phyloP scores from a whole-genome alignment of 2,113 vertebrate genomes.

The Todiramphus saurophagus region DNA sequence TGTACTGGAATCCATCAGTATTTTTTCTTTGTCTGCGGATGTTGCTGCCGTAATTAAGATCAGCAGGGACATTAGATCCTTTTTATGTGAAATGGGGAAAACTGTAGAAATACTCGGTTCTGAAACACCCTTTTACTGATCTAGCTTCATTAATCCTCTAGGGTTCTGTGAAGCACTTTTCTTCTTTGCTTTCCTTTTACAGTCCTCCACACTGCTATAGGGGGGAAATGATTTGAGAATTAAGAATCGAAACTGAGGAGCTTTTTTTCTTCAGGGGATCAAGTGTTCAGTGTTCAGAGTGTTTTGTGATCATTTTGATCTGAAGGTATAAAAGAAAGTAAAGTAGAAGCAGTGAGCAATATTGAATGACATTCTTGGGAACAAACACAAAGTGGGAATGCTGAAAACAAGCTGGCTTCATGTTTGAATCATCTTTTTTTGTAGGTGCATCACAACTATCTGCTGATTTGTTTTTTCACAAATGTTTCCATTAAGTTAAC shows the following conservation, averaged over 20 bases:
- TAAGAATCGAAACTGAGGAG: neutral
- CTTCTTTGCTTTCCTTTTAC: neutral
- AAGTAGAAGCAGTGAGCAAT: constrained; percentile 6
- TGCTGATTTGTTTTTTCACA: neutral
- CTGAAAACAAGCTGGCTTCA: neutral
- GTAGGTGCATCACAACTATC: neutral
- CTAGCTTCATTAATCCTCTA: neutral
- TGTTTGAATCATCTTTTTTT: constrained; percentile 30
- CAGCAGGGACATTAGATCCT: neutral
- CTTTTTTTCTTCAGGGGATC: neutral
- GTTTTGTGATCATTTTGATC: constrained; percentile 1
- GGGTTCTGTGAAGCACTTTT: neutral
- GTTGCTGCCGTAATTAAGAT: neutral
- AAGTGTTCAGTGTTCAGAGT: neutral
- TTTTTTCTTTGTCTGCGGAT: neutral
- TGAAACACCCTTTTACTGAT: neutral
- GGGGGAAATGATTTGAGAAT: neutral
- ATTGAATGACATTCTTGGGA: constrained; percentile 14
- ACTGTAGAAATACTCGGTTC: neutral
- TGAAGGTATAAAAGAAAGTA: neutral
- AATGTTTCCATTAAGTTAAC: neutral
- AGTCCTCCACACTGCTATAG: neutral
- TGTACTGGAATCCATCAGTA: neutral
- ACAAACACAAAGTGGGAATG: constrained; percentile 5
- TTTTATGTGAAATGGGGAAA: neutral